Evolutionary conservation across 2,113 vertebrate species (phyloP).

Genomic region (Tetraodon nigroviridis): DNA sequence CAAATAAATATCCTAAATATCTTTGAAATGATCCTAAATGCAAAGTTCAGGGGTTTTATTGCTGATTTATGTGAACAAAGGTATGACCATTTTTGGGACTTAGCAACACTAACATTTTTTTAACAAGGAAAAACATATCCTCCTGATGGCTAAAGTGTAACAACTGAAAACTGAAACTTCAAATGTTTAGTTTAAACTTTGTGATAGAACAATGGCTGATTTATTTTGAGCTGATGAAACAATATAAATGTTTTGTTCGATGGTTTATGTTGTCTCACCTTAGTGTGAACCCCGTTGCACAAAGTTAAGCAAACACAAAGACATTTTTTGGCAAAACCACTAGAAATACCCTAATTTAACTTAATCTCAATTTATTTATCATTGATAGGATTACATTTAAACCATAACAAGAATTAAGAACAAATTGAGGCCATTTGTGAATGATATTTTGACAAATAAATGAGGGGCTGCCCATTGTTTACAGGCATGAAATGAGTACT

Average conservation of each 20-base stretch:
- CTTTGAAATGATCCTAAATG: neutral
- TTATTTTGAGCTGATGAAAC: slow-evolving; percentile 12
- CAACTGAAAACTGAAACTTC: slow-evolving; percentile 4
- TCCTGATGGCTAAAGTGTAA: slow-evolving; percentile 4
- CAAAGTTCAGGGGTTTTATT: neutral
- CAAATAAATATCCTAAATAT: neutral
- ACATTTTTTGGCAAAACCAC: slow-evolving; percentile 15
- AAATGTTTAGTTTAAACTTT: neutral
- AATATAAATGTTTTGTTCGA: slow-evolving; percentile 7
- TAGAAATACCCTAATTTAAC: neutral
- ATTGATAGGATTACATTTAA: slow-evolving; percentile 12
- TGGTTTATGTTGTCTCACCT: slow-evolving; percentile 23
- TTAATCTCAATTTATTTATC: slow-evolving; percentile 21
- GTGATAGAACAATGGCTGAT: slow-evolving; percentile 4
- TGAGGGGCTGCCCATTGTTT: slow-evolving; percentile 8
- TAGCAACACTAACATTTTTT: neutral
- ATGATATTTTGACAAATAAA: slow-evolving; percentile 25
- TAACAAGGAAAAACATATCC: slow-evolving; percentile 4
- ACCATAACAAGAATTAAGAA: slow-evolving; percentile 3
- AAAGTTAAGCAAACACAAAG: neutral
- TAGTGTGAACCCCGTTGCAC: slow-evolving; percentile 6
- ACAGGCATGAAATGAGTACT: slow-evolving; percentile 30
- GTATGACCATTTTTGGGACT: neutral
- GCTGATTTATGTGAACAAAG: slow-evolving; percentile 4
- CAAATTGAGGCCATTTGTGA: slow-evolving; percentile 8